Evolutionary conservation across 1,140 invertebrate genomes (phyloP).

Genomic region (Mya arenaria): DNA sequence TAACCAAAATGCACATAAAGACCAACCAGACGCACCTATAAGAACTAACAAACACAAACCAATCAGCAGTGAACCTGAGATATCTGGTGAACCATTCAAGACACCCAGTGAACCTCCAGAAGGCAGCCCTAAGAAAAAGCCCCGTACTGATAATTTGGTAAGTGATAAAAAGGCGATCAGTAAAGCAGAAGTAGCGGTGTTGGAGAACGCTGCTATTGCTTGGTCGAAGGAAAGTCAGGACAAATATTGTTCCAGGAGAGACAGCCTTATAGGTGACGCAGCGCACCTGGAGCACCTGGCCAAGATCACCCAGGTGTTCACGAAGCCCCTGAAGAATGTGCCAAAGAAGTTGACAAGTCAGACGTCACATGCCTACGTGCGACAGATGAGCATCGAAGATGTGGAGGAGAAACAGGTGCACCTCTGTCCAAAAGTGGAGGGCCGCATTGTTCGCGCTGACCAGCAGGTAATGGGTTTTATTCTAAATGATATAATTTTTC

Average conservation of each 20-base stretch:
- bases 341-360: conserved; percentile 24
- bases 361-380: conserved; percentile 51
- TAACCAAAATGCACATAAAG: background rate
- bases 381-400: conserved; percentile 72
- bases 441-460: conserved; percentile 68
- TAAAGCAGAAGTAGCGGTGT: background rate
- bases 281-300: conserved; percentile 51
- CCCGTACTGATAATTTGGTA: background rate
- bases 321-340: conserved; percentile 6
- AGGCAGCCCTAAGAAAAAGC: conserved; percentile 42
- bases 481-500: too few relatives aligned
- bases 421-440: conserved; percentile 70
- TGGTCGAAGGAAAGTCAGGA: background rate
- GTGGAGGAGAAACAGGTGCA: conserved; percentile 66
- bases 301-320: conserved; percentile 20
- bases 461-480: too few relatives aligned
- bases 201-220: background rate
- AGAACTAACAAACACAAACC: background rate
- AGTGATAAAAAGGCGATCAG: too few relatives aligned
- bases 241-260: conserved; percentile 59
- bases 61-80: background rate
- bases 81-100: background rate
- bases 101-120: background rate
- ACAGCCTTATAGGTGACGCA: conserved; percentile 60
- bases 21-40: background rate